phyloP scores from a whole-genome alignment of 2,113 vertebrate species.

The Nibea albiflora region DNA sequence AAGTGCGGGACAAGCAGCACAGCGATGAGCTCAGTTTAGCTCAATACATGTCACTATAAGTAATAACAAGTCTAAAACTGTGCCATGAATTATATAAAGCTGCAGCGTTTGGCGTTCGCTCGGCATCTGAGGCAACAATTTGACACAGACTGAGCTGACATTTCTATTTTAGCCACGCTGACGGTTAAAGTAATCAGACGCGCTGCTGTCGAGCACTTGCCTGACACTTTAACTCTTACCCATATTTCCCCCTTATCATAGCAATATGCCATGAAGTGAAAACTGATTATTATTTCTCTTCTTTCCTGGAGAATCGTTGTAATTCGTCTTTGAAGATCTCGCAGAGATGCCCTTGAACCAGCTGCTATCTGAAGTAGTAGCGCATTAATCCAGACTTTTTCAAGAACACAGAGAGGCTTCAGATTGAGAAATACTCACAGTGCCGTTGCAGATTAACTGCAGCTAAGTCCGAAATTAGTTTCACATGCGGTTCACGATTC shows the following conservation, averaged over 20 bases:
- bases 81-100: conserved; percentile 47
- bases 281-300: conserved; percentile 34
- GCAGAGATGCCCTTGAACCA: conserved; percentile 56
- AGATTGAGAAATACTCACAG: conserved; percentile 12
- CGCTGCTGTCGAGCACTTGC: conserved; percentile 48
- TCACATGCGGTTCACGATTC: conserved; percentile 1
- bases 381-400: conserved; percentile 18
- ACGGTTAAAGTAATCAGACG: conserved; percentile 55
- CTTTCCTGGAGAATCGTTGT: conserved; percentile 25
- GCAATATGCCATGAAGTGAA: neutral
- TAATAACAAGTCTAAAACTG: conserved; percentile 35
- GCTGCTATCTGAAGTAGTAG: neutral
- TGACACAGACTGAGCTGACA: conserved; percentile 59
- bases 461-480: conserved; percentile 24
- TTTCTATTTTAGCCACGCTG: conserved; percentile 60
- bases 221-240: conserved; percentile 26
- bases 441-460: neutral
- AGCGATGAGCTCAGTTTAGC: conserved; percentile 13
- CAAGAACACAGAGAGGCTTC: neutral
- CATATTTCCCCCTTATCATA: conserved; percentile 46
- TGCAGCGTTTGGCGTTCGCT: conserved; percentile 33
- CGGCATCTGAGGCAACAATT: conserved; percentile 47
- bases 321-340: conserved; percentile 42
- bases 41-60: conserved; percentile 31
- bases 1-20: conserved; percentile 9